Conservation (phyloP, 1,140 invertebrate genomes). For the Lutraria rhynchaena region DNA sequence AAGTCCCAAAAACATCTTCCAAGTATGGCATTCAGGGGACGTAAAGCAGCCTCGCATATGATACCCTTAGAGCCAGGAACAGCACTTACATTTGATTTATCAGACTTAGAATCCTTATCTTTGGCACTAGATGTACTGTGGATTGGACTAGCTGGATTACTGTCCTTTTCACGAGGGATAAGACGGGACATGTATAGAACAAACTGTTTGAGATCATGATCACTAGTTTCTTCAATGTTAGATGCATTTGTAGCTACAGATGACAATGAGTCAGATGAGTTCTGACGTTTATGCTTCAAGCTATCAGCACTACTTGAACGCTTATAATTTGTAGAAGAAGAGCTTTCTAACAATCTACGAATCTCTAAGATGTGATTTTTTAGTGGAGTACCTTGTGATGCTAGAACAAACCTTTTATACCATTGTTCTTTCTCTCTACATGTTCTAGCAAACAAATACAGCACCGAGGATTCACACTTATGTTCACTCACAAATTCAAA, state of each 20-base stretch:
- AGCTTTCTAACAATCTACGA: conserved; percentile 62
- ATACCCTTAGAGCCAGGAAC: conserved; percentile 59
- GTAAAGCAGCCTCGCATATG: conserved; percentile 75
- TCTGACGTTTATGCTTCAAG: conserved; percentile 68
- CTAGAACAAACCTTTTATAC: conserved; percentile 84
- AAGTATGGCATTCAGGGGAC: conserved; percentile 90
- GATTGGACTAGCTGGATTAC: conserved; percentile 36
- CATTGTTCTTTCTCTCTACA: conserved; percentile 95
- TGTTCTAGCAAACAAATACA: conserved; percentile 91
- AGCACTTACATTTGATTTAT: neutral
- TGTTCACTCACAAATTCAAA: conserved; percentile 76
- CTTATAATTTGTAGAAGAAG: conserved; percentile 39
- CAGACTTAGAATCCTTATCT: conserved; percentile 21
- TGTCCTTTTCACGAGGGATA: conserved; percentile 70
- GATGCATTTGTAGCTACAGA: conserved; percentile 61
- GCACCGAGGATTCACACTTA: conserved; percentile 69
- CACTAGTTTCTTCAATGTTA: conserved; percentile 27
- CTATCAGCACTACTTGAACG: conserved; percentile 57
- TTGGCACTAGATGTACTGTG: conserved; percentile 29
- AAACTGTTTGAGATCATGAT: conserved; percentile 64
- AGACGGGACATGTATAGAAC: conserved; percentile 75
- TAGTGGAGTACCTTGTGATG: conserved; percentile 69
- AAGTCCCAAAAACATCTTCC: conserved; percentile 91
- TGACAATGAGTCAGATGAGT: conserved; percentile 72
- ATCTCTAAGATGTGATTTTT: conserved; percentile 74